Percentiles rank a stretch among this genome's conserved stretches.
phyloP scores from a whole-genome alignment of 2,888 invertebrate species.

The Harmothoe impar region DNA sequence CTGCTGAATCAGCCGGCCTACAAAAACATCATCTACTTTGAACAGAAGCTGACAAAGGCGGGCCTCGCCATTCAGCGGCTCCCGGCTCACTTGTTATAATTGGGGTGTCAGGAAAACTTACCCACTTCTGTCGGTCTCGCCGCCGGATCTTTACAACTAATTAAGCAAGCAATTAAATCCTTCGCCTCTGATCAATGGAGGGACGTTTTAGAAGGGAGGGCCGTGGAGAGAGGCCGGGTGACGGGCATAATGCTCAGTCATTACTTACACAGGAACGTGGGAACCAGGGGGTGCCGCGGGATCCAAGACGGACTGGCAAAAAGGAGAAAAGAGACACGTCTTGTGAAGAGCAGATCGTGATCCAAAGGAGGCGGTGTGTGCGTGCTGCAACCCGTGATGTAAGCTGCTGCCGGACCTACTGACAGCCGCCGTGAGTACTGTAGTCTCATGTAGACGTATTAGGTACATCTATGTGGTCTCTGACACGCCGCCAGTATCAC shows the following conservation, averaged over 20 bases:
- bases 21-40: slow-evolving; percentile 58
- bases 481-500: too few species aligned
- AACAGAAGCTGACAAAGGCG: slow-evolving; percentile 55
- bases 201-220: neutral
- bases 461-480: too few species aligned
- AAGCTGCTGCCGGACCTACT: too few species aligned
- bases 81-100: slow-evolving; percentile 52
- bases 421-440: too few species aligned
- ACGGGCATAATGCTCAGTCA: slow-evolving; percentile 18
- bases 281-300: neutral
- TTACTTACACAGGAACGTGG: slow-evolving; percentile 38
- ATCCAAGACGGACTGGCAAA: neutral
- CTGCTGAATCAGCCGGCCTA: neutral
- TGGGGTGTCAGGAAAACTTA: slow-evolving; percentile 57
- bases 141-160: slow-evolving; percentile 55
- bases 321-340: neutral
- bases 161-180: slow-evolving; percentile 57
- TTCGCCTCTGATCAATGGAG: slow-evolving; percentile 50
- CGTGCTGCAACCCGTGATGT: too few species aligned
- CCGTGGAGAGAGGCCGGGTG: neutral
- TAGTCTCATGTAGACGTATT: too few species aligned
- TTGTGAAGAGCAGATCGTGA: neutral
- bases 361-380: neutral
- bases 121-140: slow-evolving; percentile 38
- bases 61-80: neutral